Percentiles rank a stretch among this genome's conserved stretches.
phyloP scores from a whole-genome alignment of 2,113 vertebrate genomes.

The Triplophysa tibetana region DNA sequence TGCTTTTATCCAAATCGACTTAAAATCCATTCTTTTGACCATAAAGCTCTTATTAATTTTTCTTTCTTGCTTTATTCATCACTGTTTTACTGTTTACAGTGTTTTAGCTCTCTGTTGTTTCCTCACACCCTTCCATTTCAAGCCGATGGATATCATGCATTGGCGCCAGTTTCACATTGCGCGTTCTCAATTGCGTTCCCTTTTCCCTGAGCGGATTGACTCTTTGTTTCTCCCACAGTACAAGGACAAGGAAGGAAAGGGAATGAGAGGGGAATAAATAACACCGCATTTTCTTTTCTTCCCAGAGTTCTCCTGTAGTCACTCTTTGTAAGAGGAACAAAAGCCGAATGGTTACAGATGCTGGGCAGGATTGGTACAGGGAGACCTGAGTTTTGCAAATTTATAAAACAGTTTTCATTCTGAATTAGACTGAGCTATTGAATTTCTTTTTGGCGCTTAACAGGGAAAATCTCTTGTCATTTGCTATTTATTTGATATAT shows the following conservation, averaged over 20 bases:
- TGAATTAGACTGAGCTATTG: not conserved
- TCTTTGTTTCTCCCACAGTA: constrained; percentile 34
- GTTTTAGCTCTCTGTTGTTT: not conserved
- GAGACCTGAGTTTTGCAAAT: not conserved
- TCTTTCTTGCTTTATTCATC: no score
- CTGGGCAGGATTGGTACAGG: constrained; percentile 13
- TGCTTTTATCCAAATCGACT: no score
- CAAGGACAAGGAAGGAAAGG: not conserved
- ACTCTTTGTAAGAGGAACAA: constrained; percentile 49
- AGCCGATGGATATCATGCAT: not conserved
- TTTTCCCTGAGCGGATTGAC: not conserved
- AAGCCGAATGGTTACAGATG: constrained; percentile 43
- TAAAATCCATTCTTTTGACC: not conserved
- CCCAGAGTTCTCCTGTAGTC: constrained; percentile 36
- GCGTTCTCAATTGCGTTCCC: not conserved
- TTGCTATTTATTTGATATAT: not conserved
- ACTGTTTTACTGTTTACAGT: no score
- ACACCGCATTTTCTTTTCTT: constrained; percentile 32
- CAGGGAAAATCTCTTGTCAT: not conserved
- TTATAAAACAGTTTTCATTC: not conserved
- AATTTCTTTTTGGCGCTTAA: no score
- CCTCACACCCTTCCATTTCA: not conserved
- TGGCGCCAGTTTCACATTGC: not conserved
- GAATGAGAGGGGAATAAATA: constrained; percentile 35
- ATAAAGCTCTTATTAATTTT: not conserved